These are phyloP conservation scores for Mimumesa dahlbomi DNA, from an alignment of 2,888 invertebrate species.

Conservation along the genomic window DNA sequence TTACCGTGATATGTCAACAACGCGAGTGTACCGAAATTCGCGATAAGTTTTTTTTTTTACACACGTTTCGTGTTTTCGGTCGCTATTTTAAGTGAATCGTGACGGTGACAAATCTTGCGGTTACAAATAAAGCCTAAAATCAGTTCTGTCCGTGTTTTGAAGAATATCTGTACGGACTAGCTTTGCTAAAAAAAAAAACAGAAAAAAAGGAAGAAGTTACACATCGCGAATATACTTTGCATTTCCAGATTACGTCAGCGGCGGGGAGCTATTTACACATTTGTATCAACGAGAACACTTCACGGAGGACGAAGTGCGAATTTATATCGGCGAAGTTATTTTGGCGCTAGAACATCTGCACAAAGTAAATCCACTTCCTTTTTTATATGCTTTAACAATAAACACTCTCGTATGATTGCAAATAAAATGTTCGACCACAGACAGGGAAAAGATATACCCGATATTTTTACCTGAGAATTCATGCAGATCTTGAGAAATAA, in stretches of 20 bases:
- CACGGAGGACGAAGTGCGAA: conserved; percentile 92
- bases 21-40: no score
- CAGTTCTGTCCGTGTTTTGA: not conserved
- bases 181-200: no score
- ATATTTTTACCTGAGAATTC: no score
- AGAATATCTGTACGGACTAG: not conserved
- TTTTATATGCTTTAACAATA: not conserved
- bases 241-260: conserved; percentile 95
- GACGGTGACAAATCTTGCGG: not conserved
- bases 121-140: not conserved
- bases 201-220: conserved; percentile 6
- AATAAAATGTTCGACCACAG: no score
- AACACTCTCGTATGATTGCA: no score
- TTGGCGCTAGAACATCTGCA: conserved; percentile 97
- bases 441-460: no score
- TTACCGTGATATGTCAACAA: no score
- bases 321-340: conserved; percentile 98
- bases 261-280: conserved; percentile 98
- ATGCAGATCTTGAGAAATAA: no score
- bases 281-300: conserved; percentile 96
- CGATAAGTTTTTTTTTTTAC: not conserved
- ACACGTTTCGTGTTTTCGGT: conserved; percentile 19
- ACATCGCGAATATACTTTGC: conserved; percentile 20
- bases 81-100: not conserved
- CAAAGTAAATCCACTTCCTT: conserved; percentile 84